These are phyloP conservation scores for Phaetusa simplex DNA, from an alignment of 2,113 vertebrate genomes.

Conservation along the genomic window DNA sequence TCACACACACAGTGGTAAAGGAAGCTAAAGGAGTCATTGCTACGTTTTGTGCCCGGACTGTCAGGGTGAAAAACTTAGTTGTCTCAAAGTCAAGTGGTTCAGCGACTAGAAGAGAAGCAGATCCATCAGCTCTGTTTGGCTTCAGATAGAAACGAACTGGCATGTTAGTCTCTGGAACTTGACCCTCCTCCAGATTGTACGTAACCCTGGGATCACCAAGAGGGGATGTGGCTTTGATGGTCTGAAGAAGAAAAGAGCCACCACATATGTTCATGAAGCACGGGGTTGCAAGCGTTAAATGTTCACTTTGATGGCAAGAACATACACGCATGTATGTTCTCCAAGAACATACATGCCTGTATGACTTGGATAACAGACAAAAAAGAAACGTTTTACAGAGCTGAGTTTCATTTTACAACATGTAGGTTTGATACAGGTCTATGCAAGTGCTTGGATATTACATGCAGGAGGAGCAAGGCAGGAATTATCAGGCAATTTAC, in stretches of 20 bases:
- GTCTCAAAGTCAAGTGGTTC: slow-evolving; percentile 89
- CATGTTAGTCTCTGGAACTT: slow-evolving; percentile 89
- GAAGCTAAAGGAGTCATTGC: slow-evolving; percentile 85
- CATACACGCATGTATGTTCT: neutral
- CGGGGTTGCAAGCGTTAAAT: accelerated
- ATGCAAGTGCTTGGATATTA: neutral
- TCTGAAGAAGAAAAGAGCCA: slow-evolving; percentile 74
- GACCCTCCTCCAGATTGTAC: slow-evolving; percentile 89
- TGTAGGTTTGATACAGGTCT: neutral
- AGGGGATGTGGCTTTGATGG: slow-evolving; percentile 84
- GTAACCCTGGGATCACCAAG: slow-evolving; percentile 86
- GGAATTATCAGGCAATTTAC: neutral
- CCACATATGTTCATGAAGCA: neutral
- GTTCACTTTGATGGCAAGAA: neutral
- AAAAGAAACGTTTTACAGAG: neutral
- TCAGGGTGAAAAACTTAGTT: slow-evolving; percentile 81
- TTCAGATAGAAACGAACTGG: slow-evolving; percentile 89
- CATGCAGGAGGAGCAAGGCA: neutral
- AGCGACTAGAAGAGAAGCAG: slow-evolving; percentile 86
- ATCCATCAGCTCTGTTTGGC: slow-evolving; percentile 84
- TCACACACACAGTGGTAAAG: slow-evolving; percentile 84
- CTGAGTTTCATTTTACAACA: neutral
- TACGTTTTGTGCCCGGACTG: slow-evolving; percentile 84
- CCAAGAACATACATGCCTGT: neutral
- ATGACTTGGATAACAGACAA: neutral